Evolutionary conservation across 1,140 invertebrate genomes (phyloP), one percentile per base, ranked within the genome.

Genomic region (Drosophila sp.): DNA sequence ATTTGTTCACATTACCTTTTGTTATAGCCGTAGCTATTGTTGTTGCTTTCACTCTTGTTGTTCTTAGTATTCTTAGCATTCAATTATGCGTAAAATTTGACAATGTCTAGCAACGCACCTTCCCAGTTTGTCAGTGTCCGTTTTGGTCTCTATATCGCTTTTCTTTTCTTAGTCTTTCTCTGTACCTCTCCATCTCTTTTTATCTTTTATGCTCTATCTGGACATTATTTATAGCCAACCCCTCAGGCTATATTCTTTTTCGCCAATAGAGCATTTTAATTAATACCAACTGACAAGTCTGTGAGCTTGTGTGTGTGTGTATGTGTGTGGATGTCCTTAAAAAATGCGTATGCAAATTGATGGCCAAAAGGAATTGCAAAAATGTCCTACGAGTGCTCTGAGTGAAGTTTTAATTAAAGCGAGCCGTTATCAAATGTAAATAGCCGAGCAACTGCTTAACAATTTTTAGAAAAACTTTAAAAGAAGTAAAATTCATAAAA

Each of bases 321-420:
- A 5, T 56, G 34, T 54, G 27, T 29, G 7, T 32, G 14, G 25
- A 29, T 13, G 29, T 25, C 14, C 38, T 36, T 57, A 9, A 50
- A 61, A 70, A 65, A 48, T 65, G 32, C 56, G 61, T 74, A 66
- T 66, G 61, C 45, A 82, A 76, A 77, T 57, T 70, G 51, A 70
- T 73, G 48, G 40, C 71, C 64, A 11, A 36, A 69, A 74, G 72
- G 45, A 51, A 54, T 66, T 66, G 29, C 46, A 61, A 27, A 76
- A 48, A 70, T 51, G 29, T 32, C 46, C 54, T 32, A 16, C 45
- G 11, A 48, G 13, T 41, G 62, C 48, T 50, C 38, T 53, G 64
- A 56, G 7, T 32, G 73, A 82, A 78, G 29, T 82, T 82, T 82
- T 82, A 67, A 75, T 75, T 67, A 63, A 82, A 78, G 66, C 38